A percentile compares a stretch with the other conserved stretches of the same genome.
phyloP scores from a whole-genome alignment of 2,888 invertebrate species.

The Leptogaster cylindrica region DNA sequence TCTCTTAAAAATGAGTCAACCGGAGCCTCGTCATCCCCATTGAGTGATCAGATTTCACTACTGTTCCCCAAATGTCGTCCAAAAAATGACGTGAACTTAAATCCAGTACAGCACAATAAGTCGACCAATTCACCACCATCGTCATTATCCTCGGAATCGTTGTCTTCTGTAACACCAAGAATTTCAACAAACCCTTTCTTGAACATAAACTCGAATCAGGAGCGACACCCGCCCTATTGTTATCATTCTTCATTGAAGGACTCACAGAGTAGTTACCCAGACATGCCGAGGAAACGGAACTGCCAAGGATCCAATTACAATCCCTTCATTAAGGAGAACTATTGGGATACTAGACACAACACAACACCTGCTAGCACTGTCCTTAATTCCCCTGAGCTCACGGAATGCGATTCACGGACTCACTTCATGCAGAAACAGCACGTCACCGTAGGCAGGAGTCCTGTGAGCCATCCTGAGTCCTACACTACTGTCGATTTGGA shows the following conservation, averaged over 20 bases:
- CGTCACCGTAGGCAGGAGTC: conserved; percentile 56
- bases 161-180: conserved; percentile 60
- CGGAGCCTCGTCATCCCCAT: conserved; percentile 60
- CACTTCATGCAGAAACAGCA: conserved; percentile 52
- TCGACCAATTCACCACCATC: conserved; percentile 56
- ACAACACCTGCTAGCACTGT: conserved; percentile 54
- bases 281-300: conserved; percentile 45
- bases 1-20: conserved; percentile 35
- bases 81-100: conserved; percentile 67
- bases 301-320: conserved; percentile 45
- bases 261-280: conserved; percentile 26
- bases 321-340: conserved; percentile 49
- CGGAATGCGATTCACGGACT: conserved; percentile 48
- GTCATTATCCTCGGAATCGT: conserved; percentile 60
- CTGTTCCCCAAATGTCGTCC: conserved; percentile 89
- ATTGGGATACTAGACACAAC: conserved; percentile 57
- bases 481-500: conserved; percentile 40
- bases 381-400: conserved; percentile 57
- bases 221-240: conserved; percentile 27
- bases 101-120: conserved; percentile 51
- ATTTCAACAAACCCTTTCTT: conserved; percentile 61
- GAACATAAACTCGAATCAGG: conserved; percentile 50
- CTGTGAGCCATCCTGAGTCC: conserved; percentile 52
- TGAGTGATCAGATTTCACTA: conserved; percentile 78
- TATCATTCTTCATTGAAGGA: conserved; percentile 35